Evolutionary conservation across 2,113 vertebrate species (phyloP).

Genomic region (Salvator merianae): DNA sequence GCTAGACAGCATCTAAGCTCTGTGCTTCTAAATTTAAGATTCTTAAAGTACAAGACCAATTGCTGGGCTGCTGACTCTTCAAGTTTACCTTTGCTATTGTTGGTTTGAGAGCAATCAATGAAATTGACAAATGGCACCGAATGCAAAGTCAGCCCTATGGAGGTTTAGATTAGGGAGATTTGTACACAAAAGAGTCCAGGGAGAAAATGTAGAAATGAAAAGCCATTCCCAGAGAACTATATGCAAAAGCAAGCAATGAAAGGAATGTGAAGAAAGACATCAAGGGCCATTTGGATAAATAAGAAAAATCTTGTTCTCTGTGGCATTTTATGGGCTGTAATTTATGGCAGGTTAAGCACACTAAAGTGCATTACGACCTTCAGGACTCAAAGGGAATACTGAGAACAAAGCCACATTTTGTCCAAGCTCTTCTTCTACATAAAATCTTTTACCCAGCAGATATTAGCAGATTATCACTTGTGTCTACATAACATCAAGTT

Average conservation of each 20-base stretch:
- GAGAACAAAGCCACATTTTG: constrained; percentile 26
- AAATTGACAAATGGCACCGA: constrained; percentile 65
- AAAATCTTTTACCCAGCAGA: not conserved
- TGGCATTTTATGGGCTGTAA: constrained; percentile 28
- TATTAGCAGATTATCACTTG: not conserved
- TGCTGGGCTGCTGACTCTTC: constrained; percentile 52
- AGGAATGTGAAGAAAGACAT: constrained; percentile 25
- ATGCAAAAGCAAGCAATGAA: constrained; percentile 41
- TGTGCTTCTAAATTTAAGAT: constrained; percentile 56
- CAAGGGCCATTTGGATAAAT: not conserved
- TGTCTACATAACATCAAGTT: not conserved
- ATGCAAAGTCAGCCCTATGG: constrained; percentile 61
- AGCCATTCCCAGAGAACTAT: constrained; percentile 2
- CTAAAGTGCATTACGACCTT: constrained; percentile 29
- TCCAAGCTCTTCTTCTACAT: constrained; percentile 17
- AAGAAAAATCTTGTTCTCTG: not conserved
- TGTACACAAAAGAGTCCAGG: constrained; percentile 42
- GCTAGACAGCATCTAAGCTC: constrained; percentile 47
- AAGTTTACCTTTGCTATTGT: constrained; percentile 25
- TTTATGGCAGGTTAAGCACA: constrained; percentile 47
- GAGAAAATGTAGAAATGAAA: constrained; percentile 41
- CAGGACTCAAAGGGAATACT: not conserved
- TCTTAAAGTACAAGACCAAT: constrained; percentile 34
- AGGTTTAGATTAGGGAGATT: constrained; percentile 43
- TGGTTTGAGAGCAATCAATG: constrained; percentile 57